Base-by-base conservation (phyloP, 2,888 invertebrate species). In the Tricholauxania praeusta region DNA sequence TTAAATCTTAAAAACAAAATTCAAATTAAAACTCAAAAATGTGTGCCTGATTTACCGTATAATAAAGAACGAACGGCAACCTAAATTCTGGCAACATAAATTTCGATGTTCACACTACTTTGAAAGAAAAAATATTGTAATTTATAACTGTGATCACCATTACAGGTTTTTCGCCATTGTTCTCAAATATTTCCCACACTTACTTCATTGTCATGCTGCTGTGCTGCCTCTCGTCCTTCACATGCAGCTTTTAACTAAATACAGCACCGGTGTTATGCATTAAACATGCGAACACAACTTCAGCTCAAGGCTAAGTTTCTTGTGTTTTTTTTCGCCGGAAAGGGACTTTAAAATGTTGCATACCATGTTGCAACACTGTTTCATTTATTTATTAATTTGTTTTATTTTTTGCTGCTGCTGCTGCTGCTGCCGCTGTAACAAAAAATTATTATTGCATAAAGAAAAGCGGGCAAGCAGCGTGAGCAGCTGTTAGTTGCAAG, bases 251-350 rank as follows among this genome's bases (percentile, higher is more conserved):
- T 62, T 47, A 63, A 48, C 63, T 12, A 39, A 39, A 39, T 28
- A 49, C 49, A 48, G 19, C 19, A 28, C 48, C 19, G 2, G 49
- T 49, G 48, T 17, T 39, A 59, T 68, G 28, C 28, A 68, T 68
- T 59, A 68, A 68, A 59, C 68, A 68, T 68, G 59, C 22, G 68
- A 57, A 48, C 49, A 39, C 39, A 32, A 55, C 72, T 22, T 15
- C 39, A 52, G 52, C 72, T 72, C 60, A 65, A 72, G 72, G 66
- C 66, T 65, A 72, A 48, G 70, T 70, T 70, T 47, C 53, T 39
- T 47, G 19, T 19, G 22, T 64, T 47, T 28, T 64, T 47, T 28
- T 22, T 39, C 32, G 53, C 39, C 39, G 32, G 66, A 52, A 17
- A 64, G 51, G 64, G 64, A 64, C 49, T 64, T 64, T 52, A 51